Percentiles rank a stretch among this genome's conserved stretches.
Evolutionary conservation across 2,113 vertebrate genomes (phyloP).

Genomic region (Hemicordylus capensis): DNA sequence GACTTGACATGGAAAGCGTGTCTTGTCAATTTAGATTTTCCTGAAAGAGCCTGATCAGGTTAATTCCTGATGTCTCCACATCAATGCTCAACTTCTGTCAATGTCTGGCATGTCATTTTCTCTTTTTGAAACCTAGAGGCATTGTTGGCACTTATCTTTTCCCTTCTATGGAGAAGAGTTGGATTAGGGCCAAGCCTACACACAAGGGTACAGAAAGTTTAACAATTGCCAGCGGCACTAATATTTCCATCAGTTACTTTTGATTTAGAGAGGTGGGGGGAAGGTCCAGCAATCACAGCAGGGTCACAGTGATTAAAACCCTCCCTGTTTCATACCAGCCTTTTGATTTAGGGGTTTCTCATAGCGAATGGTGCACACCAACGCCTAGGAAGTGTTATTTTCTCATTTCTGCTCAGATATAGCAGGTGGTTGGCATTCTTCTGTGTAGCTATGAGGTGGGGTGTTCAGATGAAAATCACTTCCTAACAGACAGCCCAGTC

Average conservation of each 20-base stretch:
- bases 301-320: conserved; percentile 1
- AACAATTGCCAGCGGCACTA: conserved; percentile 10
- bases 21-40: background rate
- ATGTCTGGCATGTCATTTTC: background rate
- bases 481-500: background rate
- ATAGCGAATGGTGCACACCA: background rate
- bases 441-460: background rate
- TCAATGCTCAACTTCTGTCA: background rate
- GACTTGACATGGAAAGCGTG: background rate
- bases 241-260: conserved; percentile 14
- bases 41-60: background rate
- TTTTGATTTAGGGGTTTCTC: conserved; percentile 18
- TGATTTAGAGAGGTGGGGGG: background rate
- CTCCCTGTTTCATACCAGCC: background rate
- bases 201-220: conserved; percentile 4
- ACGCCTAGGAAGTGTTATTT: background rate
- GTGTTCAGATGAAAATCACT: background rate
- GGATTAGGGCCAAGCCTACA: conserved; percentile 6
- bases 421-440: background rate
- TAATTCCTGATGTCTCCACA: background rate
- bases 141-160: conserved; percentile 10
- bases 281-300: conserved; percentile 10
- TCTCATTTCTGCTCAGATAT: conserved; percentile 2
- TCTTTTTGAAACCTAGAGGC: conserved; percentile 15
- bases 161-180: background rate